Percentiles rank a stretch among this genome's conserved stretches.
Conservation (phyloP, 2,113 vertebrate genomes). For the Otus sunia region DNA sequence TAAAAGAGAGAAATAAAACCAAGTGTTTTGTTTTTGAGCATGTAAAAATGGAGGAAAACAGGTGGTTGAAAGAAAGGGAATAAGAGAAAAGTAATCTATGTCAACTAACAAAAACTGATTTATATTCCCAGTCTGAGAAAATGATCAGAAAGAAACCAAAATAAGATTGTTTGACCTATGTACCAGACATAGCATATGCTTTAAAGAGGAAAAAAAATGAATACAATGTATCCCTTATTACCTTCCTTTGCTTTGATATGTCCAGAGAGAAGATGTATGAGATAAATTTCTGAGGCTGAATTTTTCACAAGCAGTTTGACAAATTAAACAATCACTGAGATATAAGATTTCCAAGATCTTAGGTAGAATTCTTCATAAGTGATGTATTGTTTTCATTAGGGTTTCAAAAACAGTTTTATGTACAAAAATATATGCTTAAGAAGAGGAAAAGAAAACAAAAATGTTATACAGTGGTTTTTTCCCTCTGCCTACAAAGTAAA, state of each 20-base stretch:
- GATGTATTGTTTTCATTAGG: conserved; percentile 52
- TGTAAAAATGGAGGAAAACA: not conserved
- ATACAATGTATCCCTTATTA: conserved; percentile 31
- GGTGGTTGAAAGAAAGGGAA: not conserved
- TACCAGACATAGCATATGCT: conserved; percentile 14
- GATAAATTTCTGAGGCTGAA: conserved; percentile 20
- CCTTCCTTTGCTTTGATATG: conserved; percentile 5
- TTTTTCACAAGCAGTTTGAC: conserved; percentile 48
- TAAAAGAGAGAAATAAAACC: not conserved
- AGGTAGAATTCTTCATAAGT: conserved; percentile 29
- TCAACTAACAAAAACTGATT: conserved; percentile 41
- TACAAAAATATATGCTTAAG: conserved; percentile 15
- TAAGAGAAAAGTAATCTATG: conserved; percentile 45
- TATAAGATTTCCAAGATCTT: conserved; percentile 36
- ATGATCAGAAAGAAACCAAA: conserved; percentile 38
- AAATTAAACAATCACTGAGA: conserved; percentile 63
- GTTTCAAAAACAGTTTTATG: conserved; percentile 32
- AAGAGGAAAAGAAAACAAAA: not conserved
- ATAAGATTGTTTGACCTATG: conserved; percentile 61
- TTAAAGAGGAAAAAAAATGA: not conserved
- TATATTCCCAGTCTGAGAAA: conserved; percentile 40
- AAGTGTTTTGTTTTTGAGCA: not conserved
- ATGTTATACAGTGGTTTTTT: not conserved
- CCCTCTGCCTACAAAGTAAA: not conserved
- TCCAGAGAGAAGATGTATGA: conserved; percentile 41